phyloP scores from a whole-genome alignment of 2,888 invertebrate genomes.

The Lagria hirta region DNA sequence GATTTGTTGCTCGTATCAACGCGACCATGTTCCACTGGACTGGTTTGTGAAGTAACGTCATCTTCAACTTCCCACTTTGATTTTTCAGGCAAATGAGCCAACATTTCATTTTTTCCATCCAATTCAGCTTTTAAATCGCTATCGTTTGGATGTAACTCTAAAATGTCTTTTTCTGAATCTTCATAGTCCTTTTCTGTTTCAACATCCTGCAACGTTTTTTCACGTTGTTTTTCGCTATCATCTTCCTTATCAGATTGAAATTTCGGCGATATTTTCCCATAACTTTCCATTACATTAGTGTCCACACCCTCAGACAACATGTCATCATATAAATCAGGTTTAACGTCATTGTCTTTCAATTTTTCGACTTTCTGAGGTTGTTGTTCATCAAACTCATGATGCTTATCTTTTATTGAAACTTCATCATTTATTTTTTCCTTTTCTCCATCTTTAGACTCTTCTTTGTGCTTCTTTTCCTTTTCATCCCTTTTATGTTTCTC shows the following conservation, averaged over 20 bases:
- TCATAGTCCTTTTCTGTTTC: conserved; percentile 46
- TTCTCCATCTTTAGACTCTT: conserved; percentile 44
- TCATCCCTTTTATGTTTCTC: conserved; percentile 54
- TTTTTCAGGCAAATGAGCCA: conserved; percentile 74
- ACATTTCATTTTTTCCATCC: conserved; percentile 58
- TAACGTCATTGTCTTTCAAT: too few species aligned
- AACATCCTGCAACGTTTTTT: conserved; percentile 36
- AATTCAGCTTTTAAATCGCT: conserved; percentile 58
- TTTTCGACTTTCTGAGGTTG: conserved; percentile 37
- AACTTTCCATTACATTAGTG: conserved; percentile 61
- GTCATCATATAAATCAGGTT: conserved; percentile 58
- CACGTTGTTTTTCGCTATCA: conserved; percentile 27
- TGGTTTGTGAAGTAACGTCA: conserved; percentile 50
- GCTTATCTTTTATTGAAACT: conserved; percentile 48
- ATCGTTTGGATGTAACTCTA: conserved; percentile 63
- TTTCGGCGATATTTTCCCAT: conserved; percentile 56
- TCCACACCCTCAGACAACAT: conserved; percentile 60
- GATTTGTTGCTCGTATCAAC: conserved; percentile 46
- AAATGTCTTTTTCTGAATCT: conserved; percentile 58
- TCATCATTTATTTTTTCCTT: conserved; percentile 50
- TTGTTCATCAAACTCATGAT: too few species aligned
- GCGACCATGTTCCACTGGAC: conserved; percentile 36
- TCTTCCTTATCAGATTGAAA: conserved; percentile 41
- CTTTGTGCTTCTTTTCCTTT: conserved; percentile 44
- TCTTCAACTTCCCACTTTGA: conserved; percentile 90